These are phyloP conservation scores for Anadara kagoshimensis DNA, from an alignment of 1,140 invertebrate species.

Conservation along the genomic window DNA sequence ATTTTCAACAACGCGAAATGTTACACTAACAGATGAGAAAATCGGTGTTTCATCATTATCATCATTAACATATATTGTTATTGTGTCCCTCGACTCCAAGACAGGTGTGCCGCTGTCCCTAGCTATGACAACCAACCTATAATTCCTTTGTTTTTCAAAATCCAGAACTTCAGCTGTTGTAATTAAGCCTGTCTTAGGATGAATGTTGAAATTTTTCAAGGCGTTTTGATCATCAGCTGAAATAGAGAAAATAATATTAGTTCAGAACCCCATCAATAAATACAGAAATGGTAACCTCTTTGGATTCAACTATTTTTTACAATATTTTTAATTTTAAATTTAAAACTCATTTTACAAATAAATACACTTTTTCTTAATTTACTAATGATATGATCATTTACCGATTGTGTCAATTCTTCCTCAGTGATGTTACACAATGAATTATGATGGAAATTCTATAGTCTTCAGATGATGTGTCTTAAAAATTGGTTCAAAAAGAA, in stretches of 20 bases:
- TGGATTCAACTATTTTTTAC: not conserved
- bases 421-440: too few relatives aligned
- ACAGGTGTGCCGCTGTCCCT: slow-evolving; percentile 89
- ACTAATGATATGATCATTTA: too few relatives aligned
- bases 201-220: slow-evolving; percentile 57
- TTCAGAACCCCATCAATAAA: not conserved
- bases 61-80: slow-evolving; percentile 66
- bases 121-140: slow-evolving; percentile 88
- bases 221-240: slow-evolving; percentile 51
- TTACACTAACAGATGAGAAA: slow-evolving; percentile 77
- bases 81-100: slow-evolving; percentile 75
- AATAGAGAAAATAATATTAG: slow-evolving; percentile 18
- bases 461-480: too few relatives aligned
- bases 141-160: slow-evolving; percentile 91
- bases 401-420: too few relatives aligned
- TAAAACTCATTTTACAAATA: too few relatives aligned
- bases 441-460: too few relatives aligned
- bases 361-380: too few relatives aligned
- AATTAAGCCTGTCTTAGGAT: slow-evolving; percentile 82
- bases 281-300: not conserved
- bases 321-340: not conserved
- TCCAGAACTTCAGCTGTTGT: slow-evolving; percentile 90
- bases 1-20: slow-evolving; percentile 93
- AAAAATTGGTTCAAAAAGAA: too few relatives aligned
- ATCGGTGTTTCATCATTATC: slow-evolving; percentile 68